These are phyloP conservation scores for Eretmocerus hayati DNA, from an alignment of 2,888 invertebrate genomes.

Conservation along the genomic window DNA sequence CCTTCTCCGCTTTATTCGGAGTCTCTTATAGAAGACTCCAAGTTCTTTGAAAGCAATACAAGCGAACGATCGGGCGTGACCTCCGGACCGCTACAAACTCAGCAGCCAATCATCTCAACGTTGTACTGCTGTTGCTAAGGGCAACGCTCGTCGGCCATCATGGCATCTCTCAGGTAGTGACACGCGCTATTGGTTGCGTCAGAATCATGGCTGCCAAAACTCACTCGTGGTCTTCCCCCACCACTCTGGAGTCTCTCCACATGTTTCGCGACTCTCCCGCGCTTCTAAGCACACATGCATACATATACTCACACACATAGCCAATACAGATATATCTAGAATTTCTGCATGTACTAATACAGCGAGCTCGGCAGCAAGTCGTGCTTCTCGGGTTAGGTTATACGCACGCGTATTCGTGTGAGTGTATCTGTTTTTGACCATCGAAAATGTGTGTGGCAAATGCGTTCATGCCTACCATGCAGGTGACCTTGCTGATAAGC, in stretches of 20 bases:
- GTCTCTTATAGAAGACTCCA: too few relatives aligned
- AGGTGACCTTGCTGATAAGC: too few relatives aligned
- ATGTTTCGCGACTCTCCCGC: slow-evolving; percentile 5
- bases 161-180: slow-evolving; percentile 25
- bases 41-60: too few relatives aligned
- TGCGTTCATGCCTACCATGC: slow-evolving; percentile 9
- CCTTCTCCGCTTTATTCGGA: too few relatives aligned
- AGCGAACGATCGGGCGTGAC: slow-evolving; percentile 39
- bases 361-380: slow-evolving; percentile 17
- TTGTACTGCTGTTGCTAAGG: slow-evolving; percentile 36
- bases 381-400: too few relatives aligned
- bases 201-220: slow-evolving; percentile 45
- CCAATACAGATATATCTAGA: too few relatives aligned
- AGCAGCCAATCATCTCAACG: slow-evolving; percentile 42
- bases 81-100: slow-evolving; percentile 36
- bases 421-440: too few relatives aligned
- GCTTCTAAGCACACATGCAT: not conserved
- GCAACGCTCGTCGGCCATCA: slow-evolving; percentile 45
- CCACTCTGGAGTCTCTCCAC: too few relatives aligned
- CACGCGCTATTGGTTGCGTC: slow-evolving; percentile 32
- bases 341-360: slow-evolving; percentile 3
- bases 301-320: too few relatives aligned
- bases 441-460: too few relatives aligned
- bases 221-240: slow-evolving; percentile 32
- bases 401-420: too few relatives aligned